phyloP scores from a whole-genome alignment of 2,113 vertebrate genomes.

The Cochlearius cochlearius region DNA sequence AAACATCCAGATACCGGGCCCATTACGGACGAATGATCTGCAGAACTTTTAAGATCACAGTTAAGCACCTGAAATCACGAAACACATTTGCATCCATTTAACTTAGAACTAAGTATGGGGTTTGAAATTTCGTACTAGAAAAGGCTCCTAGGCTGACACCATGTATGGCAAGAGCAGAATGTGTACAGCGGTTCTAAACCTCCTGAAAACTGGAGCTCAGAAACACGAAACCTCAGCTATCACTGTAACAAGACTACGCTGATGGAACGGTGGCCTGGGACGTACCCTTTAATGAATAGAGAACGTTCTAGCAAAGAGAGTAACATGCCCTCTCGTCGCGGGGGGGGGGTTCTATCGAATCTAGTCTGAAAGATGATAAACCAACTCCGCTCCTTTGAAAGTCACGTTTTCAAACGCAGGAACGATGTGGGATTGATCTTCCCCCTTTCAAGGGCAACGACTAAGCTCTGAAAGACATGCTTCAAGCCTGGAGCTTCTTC shows the following conservation, averaged over 20 bases:
- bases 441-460: neutral
- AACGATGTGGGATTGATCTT: constrained; percentile 4
- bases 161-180: constrained; percentile 54
- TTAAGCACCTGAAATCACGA: constrained; percentile 68
- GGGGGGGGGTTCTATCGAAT: constrained; percentile 26
- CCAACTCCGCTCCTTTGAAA: constrained; percentile 47
- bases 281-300: constrained; percentile 24
- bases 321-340: neutral
- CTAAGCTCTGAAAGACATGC: constrained; percentile 31
- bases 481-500: constrained; percentile 65
- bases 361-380: constrained; percentile 49
- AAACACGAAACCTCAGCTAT: constrained; percentile 62
- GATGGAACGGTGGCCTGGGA: constrained; percentile 27
- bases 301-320: constrained; percentile 17
- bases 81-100: constrained; percentile 63
- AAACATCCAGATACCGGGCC: constrained; percentile 47
- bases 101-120: constrained; percentile 48
- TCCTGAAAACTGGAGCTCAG: constrained; percentile 69
- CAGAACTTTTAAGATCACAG: constrained; percentile 63
- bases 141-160: constrained; percentile 64
- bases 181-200: constrained; percentile 66
- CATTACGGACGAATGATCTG: constrained; percentile 56
- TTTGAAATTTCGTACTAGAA: constrained; percentile 47
- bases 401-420: constrained; percentile 20
- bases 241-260: constrained; percentile 57